phyloP scores from a whole-genome alignment of 1,140 invertebrate species.

The Aporrectodea caliginosa region DNA sequence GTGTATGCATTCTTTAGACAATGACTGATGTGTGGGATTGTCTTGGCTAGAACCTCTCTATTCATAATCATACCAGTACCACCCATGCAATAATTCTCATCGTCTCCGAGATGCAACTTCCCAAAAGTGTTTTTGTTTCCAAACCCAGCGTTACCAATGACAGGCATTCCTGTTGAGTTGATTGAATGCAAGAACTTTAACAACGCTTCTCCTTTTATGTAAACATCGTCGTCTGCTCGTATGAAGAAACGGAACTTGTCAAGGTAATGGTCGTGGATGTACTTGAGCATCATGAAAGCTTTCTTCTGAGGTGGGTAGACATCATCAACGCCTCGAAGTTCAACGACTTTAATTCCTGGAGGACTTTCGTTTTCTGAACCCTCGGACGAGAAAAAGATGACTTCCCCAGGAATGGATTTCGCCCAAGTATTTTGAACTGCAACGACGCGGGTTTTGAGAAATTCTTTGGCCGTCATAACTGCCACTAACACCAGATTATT shows the following conservation, averaged over 20 bases:
- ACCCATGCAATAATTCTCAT: slow-evolving; percentile 99
- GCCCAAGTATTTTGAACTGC: slow-evolving; percentile 87
- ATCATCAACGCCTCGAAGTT: slow-evolving; percentile 58
- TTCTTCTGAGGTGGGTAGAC: slow-evolving; percentile 98
- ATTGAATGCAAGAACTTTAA: slow-evolving; percentile 80
- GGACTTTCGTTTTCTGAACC: slow-evolving; percentile 57
- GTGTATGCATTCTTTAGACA: slow-evolving; percentile 91
- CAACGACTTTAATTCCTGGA: slow-evolving; percentile 21
- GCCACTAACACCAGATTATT: slow-evolving; percentile 67
- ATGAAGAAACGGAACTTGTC: slow-evolving; percentile 95
- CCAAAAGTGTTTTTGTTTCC: slow-evolving; percentile 83
- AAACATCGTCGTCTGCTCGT: slow-evolving; percentile 95
- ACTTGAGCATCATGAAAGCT: slow-evolving; percentile 95
- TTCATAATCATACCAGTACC: slow-evolving; percentile 85
- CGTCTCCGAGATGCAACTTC: slow-evolving; percentile 77
- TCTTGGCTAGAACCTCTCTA: slow-evolving; percentile 53
- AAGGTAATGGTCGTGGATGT: slow-evolving; percentile 91
- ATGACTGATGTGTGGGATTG: slow-evolving; percentile 61
- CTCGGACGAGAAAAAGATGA: slow-evolving; percentile 87
- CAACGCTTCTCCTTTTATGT: slow-evolving; percentile 81
- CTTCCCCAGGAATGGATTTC: slow-evolving; percentile 75
- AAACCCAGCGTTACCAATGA: slow-evolving; percentile 60
- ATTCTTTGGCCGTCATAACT: slow-evolving; percentile 92
- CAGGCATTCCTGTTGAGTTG: slow-evolving; percentile 75
- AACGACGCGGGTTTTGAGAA: slow-evolving; percentile 75